phyloP scores from a whole-genome alignment of 2,888 invertebrate species.

The Drosophila mayaguana region DNA sequence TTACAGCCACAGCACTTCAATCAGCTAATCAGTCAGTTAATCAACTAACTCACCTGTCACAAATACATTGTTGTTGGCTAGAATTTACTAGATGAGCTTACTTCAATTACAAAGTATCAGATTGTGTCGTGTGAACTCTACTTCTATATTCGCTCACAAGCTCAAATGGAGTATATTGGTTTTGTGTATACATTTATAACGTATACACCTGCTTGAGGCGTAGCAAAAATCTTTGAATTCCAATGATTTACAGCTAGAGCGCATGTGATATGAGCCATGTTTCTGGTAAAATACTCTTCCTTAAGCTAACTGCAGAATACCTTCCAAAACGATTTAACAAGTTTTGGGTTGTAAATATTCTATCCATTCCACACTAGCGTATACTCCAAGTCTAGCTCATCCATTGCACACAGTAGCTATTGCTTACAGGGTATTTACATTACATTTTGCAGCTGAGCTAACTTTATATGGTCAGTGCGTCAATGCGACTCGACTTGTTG shows the following conservation, averaged over 20 bases:
- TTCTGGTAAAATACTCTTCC: too few species aligned
- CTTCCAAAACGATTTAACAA: too few species aligned
- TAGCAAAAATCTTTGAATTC: too few species aligned
- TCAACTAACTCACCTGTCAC: constrained; percentile 7
- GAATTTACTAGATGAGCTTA: not conserved
- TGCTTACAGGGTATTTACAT: constrained; percentile 16
- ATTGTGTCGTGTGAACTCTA: not conserved
- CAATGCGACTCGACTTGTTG: constrained; percentile 31
- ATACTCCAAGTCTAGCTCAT: not conserved
- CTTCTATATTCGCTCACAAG: not conserved
- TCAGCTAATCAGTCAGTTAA: constrained; percentile 1
- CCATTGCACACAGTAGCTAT: too few species aligned
- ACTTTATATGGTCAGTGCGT: constrained; percentile 40
- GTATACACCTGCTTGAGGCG: too few species aligned
- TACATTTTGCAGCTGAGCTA: constrained; percentile 23
- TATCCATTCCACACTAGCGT: not conserved
- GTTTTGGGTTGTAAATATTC: too few species aligned
- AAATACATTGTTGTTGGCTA: not conserved
- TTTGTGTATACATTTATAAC: not conserved
- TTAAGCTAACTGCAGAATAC: too few species aligned
- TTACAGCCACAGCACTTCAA: not conserved
- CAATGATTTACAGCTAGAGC: too few species aligned
- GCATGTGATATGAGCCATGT: too few species aligned
- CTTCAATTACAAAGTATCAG: not conserved
- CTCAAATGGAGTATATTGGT: not conserved